Evolutionary conservation across 2,113 vertebrate genomes (phyloP), one percentile per base, ranked within the genome.

Genomic region (Otolemur garnettii): DNA sequence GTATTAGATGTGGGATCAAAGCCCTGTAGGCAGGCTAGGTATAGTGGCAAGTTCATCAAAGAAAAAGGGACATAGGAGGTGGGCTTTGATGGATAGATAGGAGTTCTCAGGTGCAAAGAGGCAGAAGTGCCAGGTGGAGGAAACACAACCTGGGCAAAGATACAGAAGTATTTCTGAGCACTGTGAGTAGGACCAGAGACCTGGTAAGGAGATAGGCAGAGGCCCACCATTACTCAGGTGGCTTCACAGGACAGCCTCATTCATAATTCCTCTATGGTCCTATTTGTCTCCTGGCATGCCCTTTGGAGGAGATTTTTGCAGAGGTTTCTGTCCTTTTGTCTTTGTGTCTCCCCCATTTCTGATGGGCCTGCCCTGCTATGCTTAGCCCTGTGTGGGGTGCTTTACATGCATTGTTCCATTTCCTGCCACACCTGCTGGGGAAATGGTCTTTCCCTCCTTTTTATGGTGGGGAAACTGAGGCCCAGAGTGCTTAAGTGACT

Each of bases 21-120:
- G 55, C 10, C 30, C 59, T 15, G 4, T 28, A 50, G 26, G 74
- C 38, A 89, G 79, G 17, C 35, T 13, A 24, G 24, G 35, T 6
- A 0, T 15, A 55, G 22, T 24, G 38, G 50, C 12, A 53, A 66
- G n/a, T 19, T n/a, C 81, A 59, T 17, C 26, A 75, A 50, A 94
- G 57, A 90, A 89, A 42, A 90, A 7, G 90, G 89, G 24, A 60
- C 38, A 45, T 68, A 53, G 22, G n/a, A 8, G 79, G 26, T n/a
- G 50, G 82, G 60, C 30, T 90, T 78, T 74, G 62, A 92, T 30
- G 72, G n/a, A 10, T 75, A 17, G 33, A 4, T 90, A 82, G 68
- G 55, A 90, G 80, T 87, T 87, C 33, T 71, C 17, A 87, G 77
- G 59, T 83, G 9, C 50, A 68, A 77, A 62, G 66, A 30, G 19